A percentile compares a stretch with the other conserved stretches of the same genome.
Evolutionary conservation across 2,797 vertebrate genomes (phyloP).

Genomic region (Scleropages formosus): DNA sequence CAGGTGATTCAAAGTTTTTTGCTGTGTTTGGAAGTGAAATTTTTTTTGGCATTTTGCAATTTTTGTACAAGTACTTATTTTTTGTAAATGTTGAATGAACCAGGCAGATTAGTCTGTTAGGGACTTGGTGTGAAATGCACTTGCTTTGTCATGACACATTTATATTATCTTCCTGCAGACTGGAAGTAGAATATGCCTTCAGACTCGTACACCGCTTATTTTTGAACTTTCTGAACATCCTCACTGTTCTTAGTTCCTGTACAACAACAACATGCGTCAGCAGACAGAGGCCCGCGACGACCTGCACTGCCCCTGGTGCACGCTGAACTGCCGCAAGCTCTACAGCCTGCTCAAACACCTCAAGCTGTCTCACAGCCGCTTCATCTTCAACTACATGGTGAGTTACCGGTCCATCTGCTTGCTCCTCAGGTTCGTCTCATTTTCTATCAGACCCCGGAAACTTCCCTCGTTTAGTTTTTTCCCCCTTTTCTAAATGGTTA

Average conservation of each 20-base stretch:
- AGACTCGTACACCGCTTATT: neutral
- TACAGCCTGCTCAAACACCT: slow-evolving; percentile 99
- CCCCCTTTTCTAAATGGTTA: neutral
- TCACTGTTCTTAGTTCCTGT: slow-evolving; percentile 77
- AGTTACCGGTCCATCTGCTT: slow-evolving; percentile 44
- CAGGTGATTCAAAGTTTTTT: slow-evolving; percentile 65
- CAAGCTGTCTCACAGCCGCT: slow-evolving; percentile 96
- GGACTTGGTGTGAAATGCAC: neutral
- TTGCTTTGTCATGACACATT: neutral
- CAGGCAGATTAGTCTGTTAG: neutral
- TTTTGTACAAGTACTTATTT: neutral
- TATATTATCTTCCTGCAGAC: neutral
- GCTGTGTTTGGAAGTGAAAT: neutral
- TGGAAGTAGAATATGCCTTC: neutral
- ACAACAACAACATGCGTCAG: slow-evolving; percentile 96
- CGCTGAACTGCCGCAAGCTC: slow-evolving; percentile 93
- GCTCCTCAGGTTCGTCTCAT: neutral
- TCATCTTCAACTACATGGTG: slow-evolving; percentile 99
- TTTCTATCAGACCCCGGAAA: no score
- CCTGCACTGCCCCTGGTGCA: slow-evolving; percentile 97
- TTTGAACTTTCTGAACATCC: neutral
- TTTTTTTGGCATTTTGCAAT: neutral
- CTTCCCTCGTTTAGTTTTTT: no score
- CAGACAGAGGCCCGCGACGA: slow-evolving; percentile 96
- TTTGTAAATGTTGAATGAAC: neutral